phyloP scores from a whole-genome alignment of 2,113 vertebrate genomes.

The Guaruba guarouba region DNA sequence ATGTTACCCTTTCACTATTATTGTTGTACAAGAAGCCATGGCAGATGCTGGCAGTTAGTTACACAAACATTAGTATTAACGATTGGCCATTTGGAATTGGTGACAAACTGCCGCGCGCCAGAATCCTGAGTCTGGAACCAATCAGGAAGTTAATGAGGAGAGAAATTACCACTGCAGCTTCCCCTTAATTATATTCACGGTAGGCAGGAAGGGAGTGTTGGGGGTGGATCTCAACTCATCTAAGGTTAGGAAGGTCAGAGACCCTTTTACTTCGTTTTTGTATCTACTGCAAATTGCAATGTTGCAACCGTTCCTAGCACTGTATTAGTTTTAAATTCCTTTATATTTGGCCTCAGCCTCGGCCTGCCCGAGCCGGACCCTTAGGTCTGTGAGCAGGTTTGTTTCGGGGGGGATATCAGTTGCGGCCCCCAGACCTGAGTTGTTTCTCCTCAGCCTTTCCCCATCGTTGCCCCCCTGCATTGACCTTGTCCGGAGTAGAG shows the following conservation, averaged over 20 bases:
- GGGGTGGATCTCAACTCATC: constrained; percentile 74
- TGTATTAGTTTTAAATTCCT: constrained; percentile 59
- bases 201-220: constrained; percentile 77
- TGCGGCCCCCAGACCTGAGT: too few relatives aligned
- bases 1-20: constrained; percentile 85
- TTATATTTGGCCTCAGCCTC: constrained; percentile 36
- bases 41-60: constrained; percentile 91
- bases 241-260: constrained; percentile 84
- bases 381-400: neutral
- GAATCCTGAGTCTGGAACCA: constrained; percentile 94
- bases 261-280: constrained; percentile 77
- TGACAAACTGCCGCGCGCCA: constrained; percentile 92
- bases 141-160: constrained; percentile 99
- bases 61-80: constrained; percentile 99
- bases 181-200: constrained; percentile 85
- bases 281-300: constrained; percentile 73
- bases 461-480: fast-evolving
- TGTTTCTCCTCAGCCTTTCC: neutral
- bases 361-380: neutral
- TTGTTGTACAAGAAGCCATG: constrained; percentile 83
- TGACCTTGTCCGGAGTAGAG: neutral
- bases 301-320: constrained; percentile 67
- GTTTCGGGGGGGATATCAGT: neutral
- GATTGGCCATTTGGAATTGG: constrained; percentile 94
- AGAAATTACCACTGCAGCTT: constrained; percentile 90